These are phyloP conservation scores for Lytechinus variegatus DNA, from an alignment of 35 echinoderm and acorn worm species.

Conservation along the genomic window DNA sequence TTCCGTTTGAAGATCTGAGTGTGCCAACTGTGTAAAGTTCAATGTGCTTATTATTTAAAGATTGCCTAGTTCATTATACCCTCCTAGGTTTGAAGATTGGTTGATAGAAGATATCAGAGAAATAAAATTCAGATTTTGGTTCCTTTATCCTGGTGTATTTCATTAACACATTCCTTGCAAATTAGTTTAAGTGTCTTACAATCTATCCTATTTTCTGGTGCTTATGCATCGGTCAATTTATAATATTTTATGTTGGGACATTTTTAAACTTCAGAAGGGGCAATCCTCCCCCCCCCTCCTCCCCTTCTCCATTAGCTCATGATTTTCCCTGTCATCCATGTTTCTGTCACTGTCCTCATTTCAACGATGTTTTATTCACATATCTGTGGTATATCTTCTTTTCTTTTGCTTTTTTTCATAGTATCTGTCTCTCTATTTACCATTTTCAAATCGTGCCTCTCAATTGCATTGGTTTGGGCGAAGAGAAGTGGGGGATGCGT, in stretches of 20 bases:
- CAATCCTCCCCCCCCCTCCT: no score
- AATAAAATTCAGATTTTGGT: no score
- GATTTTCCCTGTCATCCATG: background rate
- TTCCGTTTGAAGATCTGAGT: background rate
- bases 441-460: background rate
- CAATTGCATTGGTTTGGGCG: background rate
- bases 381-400: background rate
- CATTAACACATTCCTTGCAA: no score
- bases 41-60: background rate
- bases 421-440: background rate
- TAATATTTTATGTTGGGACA: no score
- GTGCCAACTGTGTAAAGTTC: background rate
- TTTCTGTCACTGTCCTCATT: background rate
- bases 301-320: background rate
- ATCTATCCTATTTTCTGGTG: no score
- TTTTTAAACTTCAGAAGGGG: no score
- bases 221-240: no score
- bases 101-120: no score
- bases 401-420: background rate
- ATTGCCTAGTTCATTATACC: background rate
- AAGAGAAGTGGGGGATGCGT: background rate
- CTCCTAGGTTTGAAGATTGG: background rate
- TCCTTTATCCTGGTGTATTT: no score
- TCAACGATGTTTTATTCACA: background rate
- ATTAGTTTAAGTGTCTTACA: no score